These are phyloP conservation scores for Stramonita haemastoma DNA, from an alignment of 2,888 invertebrate genomes.

Conservation along the genomic window DNA sequence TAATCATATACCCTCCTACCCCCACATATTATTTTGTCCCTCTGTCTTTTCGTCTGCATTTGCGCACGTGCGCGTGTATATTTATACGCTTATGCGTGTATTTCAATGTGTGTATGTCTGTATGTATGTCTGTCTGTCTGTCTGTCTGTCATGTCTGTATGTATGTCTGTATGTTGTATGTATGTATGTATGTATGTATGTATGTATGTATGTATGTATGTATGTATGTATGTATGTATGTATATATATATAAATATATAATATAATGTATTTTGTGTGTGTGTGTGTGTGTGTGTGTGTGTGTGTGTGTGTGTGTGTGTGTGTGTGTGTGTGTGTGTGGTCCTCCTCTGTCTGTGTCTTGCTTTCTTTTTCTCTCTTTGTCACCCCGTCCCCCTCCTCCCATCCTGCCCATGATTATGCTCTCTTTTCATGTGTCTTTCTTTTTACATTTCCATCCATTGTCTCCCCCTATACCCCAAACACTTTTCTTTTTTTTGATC, in stretches of 20 bases:
- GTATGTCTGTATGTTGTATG: background rate
- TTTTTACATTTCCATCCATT: too few relatives aligned
- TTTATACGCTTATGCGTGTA: background rate
- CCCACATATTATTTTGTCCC: background rate
- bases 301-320: constrained; percentile 5
- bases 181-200: too few relatives aligned
- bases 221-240: background rate
- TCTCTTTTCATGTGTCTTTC: background rate
- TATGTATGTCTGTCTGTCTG: background rate
- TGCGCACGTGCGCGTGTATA: background rate
- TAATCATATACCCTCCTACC: too few relatives aligned
- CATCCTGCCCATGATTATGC: background rate
- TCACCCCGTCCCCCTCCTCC: background rate
- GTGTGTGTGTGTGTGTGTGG: background rate
- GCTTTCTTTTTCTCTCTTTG: background rate
- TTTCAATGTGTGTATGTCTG: background rate
- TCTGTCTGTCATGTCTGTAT: background rate
- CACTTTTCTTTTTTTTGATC: too few relatives aligned
- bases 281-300: background rate
- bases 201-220: background rate
- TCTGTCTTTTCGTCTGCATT: background rate
- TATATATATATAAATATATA: background rate
- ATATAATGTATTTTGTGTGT: too few relatives aligned
- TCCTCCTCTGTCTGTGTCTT: background rate
- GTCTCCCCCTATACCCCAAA: too few relatives aligned